Conservation (phyloP, 2,113 vertebrate species). For the Hemibagrus wyckioides region DNA sequence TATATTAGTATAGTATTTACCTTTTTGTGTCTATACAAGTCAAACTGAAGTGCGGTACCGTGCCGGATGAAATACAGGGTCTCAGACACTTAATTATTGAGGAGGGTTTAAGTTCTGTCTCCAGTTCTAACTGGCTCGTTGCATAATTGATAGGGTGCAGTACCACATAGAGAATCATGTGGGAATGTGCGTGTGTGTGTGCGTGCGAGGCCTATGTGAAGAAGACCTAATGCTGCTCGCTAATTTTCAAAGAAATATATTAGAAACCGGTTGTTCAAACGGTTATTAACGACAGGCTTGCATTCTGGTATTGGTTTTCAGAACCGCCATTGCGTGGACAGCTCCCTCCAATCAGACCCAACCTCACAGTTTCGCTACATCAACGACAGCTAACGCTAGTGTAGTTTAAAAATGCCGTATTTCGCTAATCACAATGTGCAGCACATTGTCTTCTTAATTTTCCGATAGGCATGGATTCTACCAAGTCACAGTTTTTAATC, state of each 20-base stretch:
- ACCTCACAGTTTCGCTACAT: background rate
- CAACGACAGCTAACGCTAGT: background rate
- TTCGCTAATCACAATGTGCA: background rate
- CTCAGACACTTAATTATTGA: constrained; percentile 66
- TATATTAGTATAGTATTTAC: background rate
- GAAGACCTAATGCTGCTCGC: background rate
- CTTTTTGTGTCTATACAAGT: background rate
- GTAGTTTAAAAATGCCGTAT: background rate
- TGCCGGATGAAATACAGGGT: constrained; percentile 14
- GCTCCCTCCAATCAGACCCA: background rate
- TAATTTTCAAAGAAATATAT: background rate
- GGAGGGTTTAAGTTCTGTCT: constrained; percentile 56
- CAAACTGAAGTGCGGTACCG: background rate
- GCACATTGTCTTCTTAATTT: background rate
- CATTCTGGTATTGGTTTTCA: background rate
- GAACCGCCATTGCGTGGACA: constrained; percentile 6
- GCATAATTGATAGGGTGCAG: constrained; percentile 66
- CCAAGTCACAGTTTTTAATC: background rate
- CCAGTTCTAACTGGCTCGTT: constrained; percentile 54
- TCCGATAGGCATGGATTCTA: background rate
- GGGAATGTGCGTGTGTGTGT: background rate
- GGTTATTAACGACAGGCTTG: background rate
- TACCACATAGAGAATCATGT: constrained; percentile 45
- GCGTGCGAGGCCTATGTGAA: background rate
- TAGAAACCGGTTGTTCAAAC: background rate